phyloP scores from a whole-genome alignment of 2,113 vertebrate genomes.

The Cheirogaleus medius region DNA sequence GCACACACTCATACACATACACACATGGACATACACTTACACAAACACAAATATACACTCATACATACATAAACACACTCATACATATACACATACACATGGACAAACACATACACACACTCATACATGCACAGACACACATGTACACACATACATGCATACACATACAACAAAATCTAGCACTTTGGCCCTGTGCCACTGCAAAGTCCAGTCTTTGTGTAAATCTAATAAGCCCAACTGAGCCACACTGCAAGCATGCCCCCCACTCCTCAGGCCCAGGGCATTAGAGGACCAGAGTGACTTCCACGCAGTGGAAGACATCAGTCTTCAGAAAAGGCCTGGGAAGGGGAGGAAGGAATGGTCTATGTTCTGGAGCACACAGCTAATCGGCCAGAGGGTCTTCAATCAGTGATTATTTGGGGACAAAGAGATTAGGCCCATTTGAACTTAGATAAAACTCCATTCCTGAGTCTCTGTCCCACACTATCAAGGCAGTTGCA shows the following conservation, averaged over 20 bases:
- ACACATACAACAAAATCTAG: conserved; percentile 33
- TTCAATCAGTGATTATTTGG: not conserved
- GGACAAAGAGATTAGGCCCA: not conserved
- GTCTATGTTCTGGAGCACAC: too few species aligned
- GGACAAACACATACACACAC: too few species aligned
- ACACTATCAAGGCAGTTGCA: not conserved
- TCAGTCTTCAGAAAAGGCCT: not conserved
- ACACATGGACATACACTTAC: too few species aligned
- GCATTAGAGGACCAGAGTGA: not conserved
- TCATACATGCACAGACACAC: too few species aligned
- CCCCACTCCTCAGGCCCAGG: not conserved
- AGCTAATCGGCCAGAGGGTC: not conserved
- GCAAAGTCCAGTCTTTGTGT: accelerated
- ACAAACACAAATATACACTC: too few species aligned
- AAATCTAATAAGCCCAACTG: not conserved
- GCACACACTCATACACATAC: too few species aligned
- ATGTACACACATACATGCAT: too few species aligned
- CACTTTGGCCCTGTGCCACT: conserved; percentile 24
- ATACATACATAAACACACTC: too few species aligned
- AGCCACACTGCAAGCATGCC: too few species aligned
- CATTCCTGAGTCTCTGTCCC: not conserved
- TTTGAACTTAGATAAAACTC: not conserved
- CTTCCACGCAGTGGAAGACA: not conserved
- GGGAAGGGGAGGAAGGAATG: not conserved
- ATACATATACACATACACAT: conserved; percentile 11